These are phyloP conservation scores for Phorcus lineatus DNA, from an alignment of 2,888 invertebrate species.

Conservation along the genomic window DNA sequence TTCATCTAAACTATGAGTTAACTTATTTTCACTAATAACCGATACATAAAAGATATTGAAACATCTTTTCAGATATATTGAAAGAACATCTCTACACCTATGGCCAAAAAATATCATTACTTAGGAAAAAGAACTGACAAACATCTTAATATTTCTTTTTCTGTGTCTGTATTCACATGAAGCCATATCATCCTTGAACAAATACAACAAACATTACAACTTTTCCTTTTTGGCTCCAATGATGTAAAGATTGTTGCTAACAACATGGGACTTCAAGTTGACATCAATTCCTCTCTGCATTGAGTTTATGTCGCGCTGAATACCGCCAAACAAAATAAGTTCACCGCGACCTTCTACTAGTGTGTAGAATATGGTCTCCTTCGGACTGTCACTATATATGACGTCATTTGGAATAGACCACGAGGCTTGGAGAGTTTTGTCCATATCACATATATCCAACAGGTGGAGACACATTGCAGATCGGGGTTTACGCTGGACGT, in stretches of 20 bases:
- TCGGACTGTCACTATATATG: slow-evolving; percentile 79
- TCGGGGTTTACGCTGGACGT: slow-evolving; percentile 17
- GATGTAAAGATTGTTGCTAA: slow-evolving; percentile 57
- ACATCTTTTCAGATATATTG: too few relatives aligned
- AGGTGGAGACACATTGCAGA: slow-evolving; percentile 89
- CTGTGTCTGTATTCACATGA: too few relatives aligned
- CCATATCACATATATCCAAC: slow-evolving; percentile 84
- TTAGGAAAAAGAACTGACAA: too few relatives aligned
- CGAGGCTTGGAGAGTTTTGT: slow-evolving; percentile 77
- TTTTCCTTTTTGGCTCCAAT: slow-evolving; percentile 25
- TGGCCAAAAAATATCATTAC: slow-evolving; percentile 24
- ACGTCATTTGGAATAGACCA: slow-evolving; percentile 71
- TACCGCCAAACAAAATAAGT: slow-evolving; percentile 96
- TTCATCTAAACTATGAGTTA: too few relatives aligned
- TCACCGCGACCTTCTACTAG: slow-evolving; percentile 93
- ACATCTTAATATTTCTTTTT: too few relatives aligned
- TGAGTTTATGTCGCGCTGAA: slow-evolving; percentile 77
- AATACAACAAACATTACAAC: neutral
- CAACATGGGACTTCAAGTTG: slow-evolving; percentile 48
- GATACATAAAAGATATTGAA: too few relatives aligned
- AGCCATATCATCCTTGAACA: too few relatives aligned
- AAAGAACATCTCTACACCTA: too few relatives aligned
- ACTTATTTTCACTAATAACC: too few relatives aligned
- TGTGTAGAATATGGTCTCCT: slow-evolving; percentile 92
- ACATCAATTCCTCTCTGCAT: slow-evolving; percentile 65